Evolutionary conservation across 2,888 invertebrate genomes (phyloP).

Genomic region (Magallana nippona): DNA sequence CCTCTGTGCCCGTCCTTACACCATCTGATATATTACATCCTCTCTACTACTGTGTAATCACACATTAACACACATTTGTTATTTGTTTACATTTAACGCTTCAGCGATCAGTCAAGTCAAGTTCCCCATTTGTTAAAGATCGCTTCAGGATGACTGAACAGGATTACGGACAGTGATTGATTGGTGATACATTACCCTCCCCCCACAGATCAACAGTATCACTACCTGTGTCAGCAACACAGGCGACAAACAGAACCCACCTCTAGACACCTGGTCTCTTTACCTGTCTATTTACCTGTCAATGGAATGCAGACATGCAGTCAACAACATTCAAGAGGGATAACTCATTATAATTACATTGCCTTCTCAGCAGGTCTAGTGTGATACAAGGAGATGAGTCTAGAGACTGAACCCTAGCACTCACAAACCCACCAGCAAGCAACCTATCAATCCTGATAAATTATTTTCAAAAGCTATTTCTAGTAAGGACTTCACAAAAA

Average conservation of each 20-base stretch:
- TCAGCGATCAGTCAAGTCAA: constrained; percentile 1
- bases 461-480: no score
- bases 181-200: not conserved
- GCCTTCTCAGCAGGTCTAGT: no score
- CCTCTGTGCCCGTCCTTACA: not conserved
- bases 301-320: not conserved
- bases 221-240: not conserved
- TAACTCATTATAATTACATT: not conserved
- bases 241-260: not conserved
- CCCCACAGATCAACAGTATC: not conserved
- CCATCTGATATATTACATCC: not conserved
- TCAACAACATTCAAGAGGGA: not conserved
- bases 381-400: no score
- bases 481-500: no score
- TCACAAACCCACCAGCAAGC: no score
- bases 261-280: not conserved
- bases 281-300: not conserved
- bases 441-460: no score
- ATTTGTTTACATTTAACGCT: constrained; percentile 15
- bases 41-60: not conserved
- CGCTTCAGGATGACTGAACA: not conserved
- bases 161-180: not conserved
- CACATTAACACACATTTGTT: constrained; percentile 12
- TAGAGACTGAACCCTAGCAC: no score
- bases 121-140: not conserved